Evolutionary conservation across 2,888 invertebrate species (phyloP).

Genomic region (Ormyrus labotus): DNA sequence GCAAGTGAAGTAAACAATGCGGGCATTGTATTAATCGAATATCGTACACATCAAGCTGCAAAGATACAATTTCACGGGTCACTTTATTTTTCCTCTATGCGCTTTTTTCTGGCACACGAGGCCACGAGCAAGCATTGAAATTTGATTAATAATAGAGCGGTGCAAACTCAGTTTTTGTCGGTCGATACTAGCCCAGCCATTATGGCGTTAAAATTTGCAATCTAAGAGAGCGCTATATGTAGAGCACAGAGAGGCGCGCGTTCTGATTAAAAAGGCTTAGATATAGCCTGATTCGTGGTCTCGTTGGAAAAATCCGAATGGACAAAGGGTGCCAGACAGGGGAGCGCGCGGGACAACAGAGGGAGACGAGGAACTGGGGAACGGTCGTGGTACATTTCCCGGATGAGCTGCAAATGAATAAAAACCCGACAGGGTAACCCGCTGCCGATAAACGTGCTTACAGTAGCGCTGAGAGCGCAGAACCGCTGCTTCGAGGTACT

Average conservation of each 20-base stretch:
- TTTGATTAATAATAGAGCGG: slow-evolving; percentile 6
- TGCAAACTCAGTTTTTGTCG: background rate
- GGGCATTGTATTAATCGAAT: too few species aligned
- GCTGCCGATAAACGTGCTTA: slow-evolving; percentile 54
- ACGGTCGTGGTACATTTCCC: slow-evolving; percentile 63
- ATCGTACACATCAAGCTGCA: background rate
- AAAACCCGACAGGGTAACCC: slow-evolving; percentile 56
- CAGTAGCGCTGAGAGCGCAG: slow-evolving; percentile 47
- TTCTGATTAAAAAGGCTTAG: background rate
- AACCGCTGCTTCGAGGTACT: slow-evolving; percentile 25
- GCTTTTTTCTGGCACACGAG: background rate
- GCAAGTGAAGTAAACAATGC: background rate
- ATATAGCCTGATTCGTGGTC: slow-evolving; percentile 58
- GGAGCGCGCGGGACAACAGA: slow-evolving; percentile 4
- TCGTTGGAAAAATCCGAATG: slow-evolving; percentile 23
- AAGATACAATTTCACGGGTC: background rate
- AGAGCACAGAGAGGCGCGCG: slow-evolving; percentile 56
- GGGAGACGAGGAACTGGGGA: slow-evolving; percentile 45
- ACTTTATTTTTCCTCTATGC: background rate
- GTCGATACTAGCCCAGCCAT: background rate
- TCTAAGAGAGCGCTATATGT: slow-evolving; percentile 54
- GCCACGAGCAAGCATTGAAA: slow-evolving; percentile 13
- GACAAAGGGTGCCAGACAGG: too few species aligned
- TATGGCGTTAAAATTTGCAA: slow-evolving; percentile 42
- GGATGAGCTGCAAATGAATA: slow-evolving; percentile 63